Percentiles rank a stretch among this genome's conserved stretches.
Evolutionary conservation across 2,113 vertebrate genomes (phyloP).

Genomic region (Empidonax traillii): DNA sequence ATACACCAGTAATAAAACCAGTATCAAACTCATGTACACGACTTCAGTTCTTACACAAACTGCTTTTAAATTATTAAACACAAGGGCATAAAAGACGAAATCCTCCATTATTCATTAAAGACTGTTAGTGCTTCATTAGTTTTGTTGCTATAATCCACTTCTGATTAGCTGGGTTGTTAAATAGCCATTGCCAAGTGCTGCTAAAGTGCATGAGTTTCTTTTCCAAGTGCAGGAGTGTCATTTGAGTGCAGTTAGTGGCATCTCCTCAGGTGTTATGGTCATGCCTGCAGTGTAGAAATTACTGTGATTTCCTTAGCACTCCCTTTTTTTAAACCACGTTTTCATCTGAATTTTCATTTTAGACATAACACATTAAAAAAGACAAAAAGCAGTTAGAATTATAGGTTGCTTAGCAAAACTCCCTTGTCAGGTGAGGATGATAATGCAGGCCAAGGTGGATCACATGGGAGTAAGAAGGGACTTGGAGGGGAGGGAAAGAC

Average conservation of each 20-base stretch:
- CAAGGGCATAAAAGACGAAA: neutral
- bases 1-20: neutral
- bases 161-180: constrained; percentile 36
- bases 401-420: neutral
- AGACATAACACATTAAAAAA: neutral
- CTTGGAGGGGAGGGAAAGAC: neutral
- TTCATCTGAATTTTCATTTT: neutral
- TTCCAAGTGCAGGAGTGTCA: neutral
- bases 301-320: neutral
- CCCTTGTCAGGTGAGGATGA: neutral
- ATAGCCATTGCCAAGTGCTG: constrained; percentile 27
- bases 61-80: constrained; percentile 30
- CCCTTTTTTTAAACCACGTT: neutral
- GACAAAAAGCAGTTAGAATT: neutral
- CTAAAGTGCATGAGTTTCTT: constrained; percentile 24
- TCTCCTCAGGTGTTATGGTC: neutral
- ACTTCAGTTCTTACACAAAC: neutral
- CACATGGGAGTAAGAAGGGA: neutral
- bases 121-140: constrained; percentile 45
- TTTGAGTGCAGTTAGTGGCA: neutral
- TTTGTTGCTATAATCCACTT: constrained; percentile 32
- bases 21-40: neutral
- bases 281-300: neutral
- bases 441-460: neutral
- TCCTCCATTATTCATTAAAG: constrained; percentile 31